phyloP scores from a whole-genome alignment of 2,113 vertebrate species.

The Oplegnathus fasciatus region DNA sequence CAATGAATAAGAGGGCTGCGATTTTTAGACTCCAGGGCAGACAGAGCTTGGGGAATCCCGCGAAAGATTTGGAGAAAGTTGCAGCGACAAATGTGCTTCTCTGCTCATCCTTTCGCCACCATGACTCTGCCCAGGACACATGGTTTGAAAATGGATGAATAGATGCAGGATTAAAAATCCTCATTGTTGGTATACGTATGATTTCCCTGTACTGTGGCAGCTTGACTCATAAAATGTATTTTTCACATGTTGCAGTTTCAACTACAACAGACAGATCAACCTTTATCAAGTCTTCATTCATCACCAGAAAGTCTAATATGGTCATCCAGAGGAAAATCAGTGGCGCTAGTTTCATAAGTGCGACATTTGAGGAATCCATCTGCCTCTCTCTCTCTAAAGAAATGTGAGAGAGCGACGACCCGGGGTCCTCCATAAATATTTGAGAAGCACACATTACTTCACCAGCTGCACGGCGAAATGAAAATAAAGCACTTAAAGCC shows the following conservation, averaged over 20 bases:
- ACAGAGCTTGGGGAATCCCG: background rate
- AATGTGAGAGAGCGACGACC: constrained; percentile 25
- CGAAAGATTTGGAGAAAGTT: background rate
- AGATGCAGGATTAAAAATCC: background rate
- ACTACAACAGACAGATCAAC: constrained; percentile 1
- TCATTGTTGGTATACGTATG: background rate
- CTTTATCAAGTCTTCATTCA: background rate
- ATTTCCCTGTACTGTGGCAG: background rate
- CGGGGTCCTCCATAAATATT: constrained; percentile 76
- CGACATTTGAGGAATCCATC: constrained; percentile 29
- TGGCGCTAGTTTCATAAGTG: constrained; percentile 26
- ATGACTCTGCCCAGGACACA: background rate
- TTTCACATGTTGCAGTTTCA: constrained; percentile 4
- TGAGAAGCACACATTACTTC: constrained; percentile 69
- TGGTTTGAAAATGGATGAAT: background rate
- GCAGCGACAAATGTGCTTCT: background rate
- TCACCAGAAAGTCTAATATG: background rate
- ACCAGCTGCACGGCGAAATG: constrained; percentile 59
- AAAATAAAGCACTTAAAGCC: constrained; percentile 77
- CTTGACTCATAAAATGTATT: background rate
- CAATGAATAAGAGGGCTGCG: background rate
- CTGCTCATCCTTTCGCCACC: background rate
- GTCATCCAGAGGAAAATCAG: background rate
- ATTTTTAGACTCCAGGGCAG: background rate
- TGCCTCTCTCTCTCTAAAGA: constrained; percentile 17